Evolutionary conservation across 2,113 vertebrate species (phyloP).

Genomic region (Dasyprocta punctata): DNA sequence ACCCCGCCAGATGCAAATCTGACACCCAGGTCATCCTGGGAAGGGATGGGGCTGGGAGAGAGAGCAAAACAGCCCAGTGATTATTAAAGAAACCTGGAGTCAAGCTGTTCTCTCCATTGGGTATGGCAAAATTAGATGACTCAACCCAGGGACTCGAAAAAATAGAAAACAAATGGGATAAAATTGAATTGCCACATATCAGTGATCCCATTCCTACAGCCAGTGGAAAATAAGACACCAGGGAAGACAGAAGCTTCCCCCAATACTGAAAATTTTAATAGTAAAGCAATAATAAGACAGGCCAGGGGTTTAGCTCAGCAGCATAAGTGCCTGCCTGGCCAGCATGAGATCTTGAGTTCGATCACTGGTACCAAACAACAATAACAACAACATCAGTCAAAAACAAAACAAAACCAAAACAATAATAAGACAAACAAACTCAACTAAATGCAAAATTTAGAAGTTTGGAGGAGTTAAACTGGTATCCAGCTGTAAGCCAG

Average conservation of each 20-base stretch:
- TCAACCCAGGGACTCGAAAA: background rate
- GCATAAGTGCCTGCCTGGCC: too few species aligned
- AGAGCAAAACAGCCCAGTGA: background rate
- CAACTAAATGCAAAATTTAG: background rate
- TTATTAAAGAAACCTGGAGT: background rate
- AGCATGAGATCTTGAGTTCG: too few species aligned
- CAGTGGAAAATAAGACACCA: background rate
- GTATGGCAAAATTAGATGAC: background rate
- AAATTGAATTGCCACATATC: background rate
- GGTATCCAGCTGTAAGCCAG: background rate
- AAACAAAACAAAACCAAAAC: too few species aligned
- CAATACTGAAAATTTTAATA: background rate
- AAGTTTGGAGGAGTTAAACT: background rate
- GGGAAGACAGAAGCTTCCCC: background rate
- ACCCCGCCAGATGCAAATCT: background rate
- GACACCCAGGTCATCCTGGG: background rate
- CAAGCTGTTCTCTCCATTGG: background rate
- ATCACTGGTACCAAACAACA: too few species aligned
- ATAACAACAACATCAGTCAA: too few species aligned
- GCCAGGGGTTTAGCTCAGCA: too few species aligned
- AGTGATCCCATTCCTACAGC: background rate
- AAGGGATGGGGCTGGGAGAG: background rate
- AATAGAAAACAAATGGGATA: background rate
- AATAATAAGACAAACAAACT: background rate
- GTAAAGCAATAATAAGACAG: background rate